Percentiles rank a stretch among this genome's conserved stretches.
These are phyloP conservation scores for Tetrapedia diversipes DNA, from an alignment of 2,888 invertebrate species.

Conservation along the genomic window DNA sequence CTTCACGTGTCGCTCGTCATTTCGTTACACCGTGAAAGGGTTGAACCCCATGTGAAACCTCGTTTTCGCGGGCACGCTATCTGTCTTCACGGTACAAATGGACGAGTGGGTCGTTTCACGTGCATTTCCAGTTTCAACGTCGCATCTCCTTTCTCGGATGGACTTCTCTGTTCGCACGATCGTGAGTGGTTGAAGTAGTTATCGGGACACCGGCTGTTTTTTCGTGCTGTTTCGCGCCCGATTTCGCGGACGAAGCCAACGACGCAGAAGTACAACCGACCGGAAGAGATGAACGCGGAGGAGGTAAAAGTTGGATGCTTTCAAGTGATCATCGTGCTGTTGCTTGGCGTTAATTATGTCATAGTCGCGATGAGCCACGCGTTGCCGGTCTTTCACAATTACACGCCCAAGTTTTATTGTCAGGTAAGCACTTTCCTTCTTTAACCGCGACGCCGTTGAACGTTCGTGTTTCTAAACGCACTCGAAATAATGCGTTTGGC, in stretches of 20 bases:
- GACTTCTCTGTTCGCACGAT: neutral
- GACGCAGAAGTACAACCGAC: neutral
- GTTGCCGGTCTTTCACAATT: constrained; percentile 80
- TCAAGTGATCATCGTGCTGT: constrained; percentile 77
- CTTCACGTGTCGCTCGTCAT: no score
- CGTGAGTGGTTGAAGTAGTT: neutral
- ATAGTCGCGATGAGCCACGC: constrained; percentile 82
- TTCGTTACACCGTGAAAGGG: no score
- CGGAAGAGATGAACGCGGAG: constrained; percentile 74
- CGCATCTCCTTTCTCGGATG: neutral
- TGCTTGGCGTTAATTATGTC: constrained; percentile 80
- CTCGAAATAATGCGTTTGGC: no score
- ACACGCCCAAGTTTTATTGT: constrained; percentile 80
- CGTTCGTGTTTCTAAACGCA: no score
- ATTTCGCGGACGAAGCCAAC: neutral
- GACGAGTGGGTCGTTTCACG: constrained; percentile 5
- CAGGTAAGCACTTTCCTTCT: constrained; percentile 74
- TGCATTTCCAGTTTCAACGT: constrained; percentile 1
- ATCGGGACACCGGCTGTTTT: neutral
- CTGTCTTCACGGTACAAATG: neutral
- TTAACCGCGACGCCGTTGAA: no score
- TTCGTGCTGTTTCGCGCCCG: neutral
- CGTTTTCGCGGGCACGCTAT: neutral
- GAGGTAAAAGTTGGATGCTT: constrained; percentile 77
- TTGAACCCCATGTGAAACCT: neutral